Base-by-base conservation (phyloP, 1,140 invertebrate genomes). In the Macrotrachela quadricornifera region DNA sequence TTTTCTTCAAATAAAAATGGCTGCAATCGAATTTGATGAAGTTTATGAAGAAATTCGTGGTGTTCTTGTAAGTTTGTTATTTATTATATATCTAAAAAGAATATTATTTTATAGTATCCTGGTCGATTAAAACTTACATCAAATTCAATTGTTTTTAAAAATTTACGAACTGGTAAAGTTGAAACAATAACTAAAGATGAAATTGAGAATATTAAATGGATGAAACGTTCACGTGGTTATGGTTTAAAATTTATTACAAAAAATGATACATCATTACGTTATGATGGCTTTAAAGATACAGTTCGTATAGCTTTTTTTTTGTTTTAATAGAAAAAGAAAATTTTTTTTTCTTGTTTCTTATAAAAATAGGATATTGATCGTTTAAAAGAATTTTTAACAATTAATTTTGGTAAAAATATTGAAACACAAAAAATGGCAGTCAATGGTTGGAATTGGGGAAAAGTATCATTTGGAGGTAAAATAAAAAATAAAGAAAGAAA, bases 391-490 rank as follows among this genome's bases (percentile, higher is more conserved):
- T 74, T 73, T 60, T 57, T 68, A 12, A 82, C 62, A 77, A 85
- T 59, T 79, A 85, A 81, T 66, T 87, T 54, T 82, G 83, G 66
- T 38, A 57, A 63, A 6, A 58, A 64, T 13, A 47, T 76, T 17
- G 67, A 70, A 50, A 67, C 65, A 43, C 86, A 86, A 63, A 90
- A 97, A 62, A 69, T 91, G 39, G 85, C 83, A 61, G 71, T 96
- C 0, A 95, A 91, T 71, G 94, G 94, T 8, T 97, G 91, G 90
- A 99, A 99, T 71, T 97, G 92, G 85, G 94, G 94, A 46, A 83
- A 82, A 1, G 84, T 85, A 12, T 83, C 87, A 60, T 96, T 99
- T 66, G 78, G 80, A 65, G 91, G 75, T 74, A 60, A 49, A 8
- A 30, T n/a, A 30, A 30, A 30, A 8, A 30, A 8, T 30, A 30